Conservation (phyloP, 2,797 vertebrate genomes). For the Amniataba percoides region DNA sequence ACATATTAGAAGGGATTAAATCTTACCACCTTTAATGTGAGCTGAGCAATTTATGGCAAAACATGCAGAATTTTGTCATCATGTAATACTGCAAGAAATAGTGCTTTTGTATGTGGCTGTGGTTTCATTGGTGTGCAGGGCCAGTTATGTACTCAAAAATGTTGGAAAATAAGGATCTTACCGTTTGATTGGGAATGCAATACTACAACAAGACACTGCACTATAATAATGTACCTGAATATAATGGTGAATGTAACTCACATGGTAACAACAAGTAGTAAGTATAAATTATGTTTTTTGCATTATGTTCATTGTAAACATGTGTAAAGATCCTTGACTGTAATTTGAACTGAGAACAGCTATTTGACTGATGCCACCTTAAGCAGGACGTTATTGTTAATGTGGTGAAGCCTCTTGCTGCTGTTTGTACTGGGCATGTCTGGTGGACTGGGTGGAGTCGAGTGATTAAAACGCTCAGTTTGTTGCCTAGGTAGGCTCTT, state of each 20-base stretch:
- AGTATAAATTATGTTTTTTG: neutral
- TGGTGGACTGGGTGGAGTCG: slow-evolving; percentile 49
- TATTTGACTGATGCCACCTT: neutral
- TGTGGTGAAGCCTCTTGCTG: neutral
- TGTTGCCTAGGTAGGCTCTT: slow-evolving; percentile 36
- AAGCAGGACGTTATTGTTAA: neutral
- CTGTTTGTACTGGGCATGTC: neutral
- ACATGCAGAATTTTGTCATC: neutral
- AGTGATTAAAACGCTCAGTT: slow-evolving; percentile 9
- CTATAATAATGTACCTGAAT: neutral
- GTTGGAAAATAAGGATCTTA: neutral
- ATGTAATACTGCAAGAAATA: neutral
- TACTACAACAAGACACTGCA: neutral
- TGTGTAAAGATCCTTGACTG: neutral
- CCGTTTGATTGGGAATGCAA: neutral
- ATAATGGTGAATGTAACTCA: neutral
- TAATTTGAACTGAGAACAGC: neutral
- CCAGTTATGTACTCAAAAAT: neutral
- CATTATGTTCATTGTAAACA: neutral
- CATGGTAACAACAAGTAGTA: neutral
- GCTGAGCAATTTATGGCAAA: neutral
- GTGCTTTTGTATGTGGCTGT: neutral
- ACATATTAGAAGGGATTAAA: neutral
- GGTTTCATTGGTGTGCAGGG: neutral
- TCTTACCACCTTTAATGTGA: neutral